Percentiles rank a stretch among this genome's conserved stretches.
Evolutionary conservation across 1,140 invertebrate genomes (phyloP).

Genomic region (Trigoniulus corallinus): DNA sequence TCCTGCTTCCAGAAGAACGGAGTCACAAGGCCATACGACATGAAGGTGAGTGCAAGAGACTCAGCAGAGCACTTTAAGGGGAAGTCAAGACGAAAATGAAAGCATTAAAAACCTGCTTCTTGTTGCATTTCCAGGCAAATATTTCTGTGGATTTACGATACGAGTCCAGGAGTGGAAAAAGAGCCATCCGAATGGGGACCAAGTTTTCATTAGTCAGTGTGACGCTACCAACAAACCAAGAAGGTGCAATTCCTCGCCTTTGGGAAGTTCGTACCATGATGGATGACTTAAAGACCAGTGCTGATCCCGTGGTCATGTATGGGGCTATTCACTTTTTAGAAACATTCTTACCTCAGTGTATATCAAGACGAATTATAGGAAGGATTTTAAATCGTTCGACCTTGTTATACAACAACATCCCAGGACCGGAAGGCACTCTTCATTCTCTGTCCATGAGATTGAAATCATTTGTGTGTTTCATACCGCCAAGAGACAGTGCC

Average conservation of each 20-base stretch:
- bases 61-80: neutral
- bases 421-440: conserved; percentile 30
- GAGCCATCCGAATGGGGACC: conserved; percentile 22
- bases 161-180: conserved; percentile 16
- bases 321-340: conserved; percentile 28
- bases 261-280: conserved; percentile 35
- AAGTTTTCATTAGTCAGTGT: conserved; percentile 29
- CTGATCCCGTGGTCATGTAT: conserved; percentile 34
- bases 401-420: conserved; percentile 30
- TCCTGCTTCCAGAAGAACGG: conserved; percentile 31
- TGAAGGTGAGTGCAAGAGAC: conserved; percentile 22
- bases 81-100: neutral
- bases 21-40: conserved; percentile 30
- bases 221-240: conserved; percentile 32
- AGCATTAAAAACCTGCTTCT: neutral
- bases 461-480: conserved; percentile 30
- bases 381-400: conserved; percentile 19
- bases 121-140: conserved; percentile 18
- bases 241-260: conserved; percentile 39
- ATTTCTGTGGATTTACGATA: conserved; percentile 32
- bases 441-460: conserved; percentile 26
- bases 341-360: conserved; percentile 18
- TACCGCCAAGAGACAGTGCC: conserved; percentile 28
- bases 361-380: conserved; percentile 17
- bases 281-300: conserved; percentile 32